Conservation (phyloP, 2,113 vertebrate species). For the Clarias gariepinus region DNA sequence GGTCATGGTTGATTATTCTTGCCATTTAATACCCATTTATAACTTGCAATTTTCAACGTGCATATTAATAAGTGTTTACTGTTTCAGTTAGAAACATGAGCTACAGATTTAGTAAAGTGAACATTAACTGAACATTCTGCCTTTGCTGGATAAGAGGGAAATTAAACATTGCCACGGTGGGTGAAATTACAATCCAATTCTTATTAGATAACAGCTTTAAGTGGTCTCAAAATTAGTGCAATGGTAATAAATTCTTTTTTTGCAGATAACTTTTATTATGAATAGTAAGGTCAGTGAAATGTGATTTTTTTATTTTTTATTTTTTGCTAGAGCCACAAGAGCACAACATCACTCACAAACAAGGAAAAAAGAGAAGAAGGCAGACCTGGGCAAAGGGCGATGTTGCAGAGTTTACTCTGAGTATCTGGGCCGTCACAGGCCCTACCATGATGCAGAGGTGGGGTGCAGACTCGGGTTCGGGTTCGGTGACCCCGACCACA, state of each 20-base stretch:
- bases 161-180: slow-evolving; percentile 27
- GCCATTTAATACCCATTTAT: not conserved
- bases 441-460: slow-evolving; percentile 94
- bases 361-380: not conserved
- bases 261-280: slow-evolving; percentile 43
- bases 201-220: slow-evolving; percentile 25
- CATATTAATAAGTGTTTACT: not conserved
- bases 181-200: slow-evolving; percentile 36
- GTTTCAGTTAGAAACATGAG: not conserved
- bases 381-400: slow-evolving; percentile 95
- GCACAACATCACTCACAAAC: not conserved
- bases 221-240: slow-evolving; percentile 34
- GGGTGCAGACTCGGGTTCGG: slow-evolving; percentile 91
- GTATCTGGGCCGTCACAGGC: slow-evolving; percentile 96
- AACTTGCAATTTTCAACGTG: not conserved
- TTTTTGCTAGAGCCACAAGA: not conserved
- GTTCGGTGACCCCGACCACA: slow-evolving; percentile 98
- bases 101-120: not conserved
- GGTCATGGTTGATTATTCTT: not conserved
- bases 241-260: slow-evolving; percentile 40
- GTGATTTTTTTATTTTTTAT: not conserved
- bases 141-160: not conserved
- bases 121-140: not conserved
- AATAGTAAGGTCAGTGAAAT: slow-evolving; percentile 15
- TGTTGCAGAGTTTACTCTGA: slow-evolving; percentile 99